Base-by-base conservation (phyloP, 2,113 vertebrate genomes). In the Perca flavescens region DNA sequence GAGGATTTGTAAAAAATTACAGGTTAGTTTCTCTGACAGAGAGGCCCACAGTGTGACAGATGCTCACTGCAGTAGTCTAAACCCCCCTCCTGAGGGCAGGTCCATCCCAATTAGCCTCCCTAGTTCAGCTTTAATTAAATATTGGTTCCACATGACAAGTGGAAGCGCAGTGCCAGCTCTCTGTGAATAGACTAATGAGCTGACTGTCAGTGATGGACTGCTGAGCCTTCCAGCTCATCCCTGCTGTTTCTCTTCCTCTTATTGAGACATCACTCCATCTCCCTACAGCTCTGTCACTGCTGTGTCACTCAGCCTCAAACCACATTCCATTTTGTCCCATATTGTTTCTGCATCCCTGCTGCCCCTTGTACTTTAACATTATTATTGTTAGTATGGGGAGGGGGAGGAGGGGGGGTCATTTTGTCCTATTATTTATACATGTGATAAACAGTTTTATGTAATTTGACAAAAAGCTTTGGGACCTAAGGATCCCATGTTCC, bases 41-140 rank as follows among this genome's bases (percentile, higher is more conserved):
- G 21, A 58, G 21, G 6, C 17, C 34, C n/a, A 12, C 19, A 61
- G 43, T 43, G 40, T 70, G 64, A 86, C 17, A 14, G 64, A 74
- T 57, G 79, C 70, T 74, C 72, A 68, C 75, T 21, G 68, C 62
- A 56, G 76, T 25, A 56, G 56, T 28, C 21, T 76, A 34, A 84
- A 49, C 57, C 75, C 84, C 4, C 49, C 90, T 25, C 25, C 58
- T 2, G 7, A 65, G 91, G 93, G 73, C 58, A 77, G 69, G 85
- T 77, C 73, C 19, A 61, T 83, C 83, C 89, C 75, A 91, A 90
- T 93, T 91, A 92, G 84, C 84, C 68, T 60, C 73, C 61, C 67
- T 36, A 12, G 53, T 84, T 88, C 82, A 77, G 86, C 83, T 91
- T 89, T 92, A 92, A 94, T 93, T 91, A 93, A 91, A 88, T 93